Percentiles rank a stretch among this genome's conserved stretches.
These are phyloP conservation scores for Smutsia temminckii DNA, from an alignment of 2,797 vertebrate genomes.

Conservation along the genomic window DNA sequence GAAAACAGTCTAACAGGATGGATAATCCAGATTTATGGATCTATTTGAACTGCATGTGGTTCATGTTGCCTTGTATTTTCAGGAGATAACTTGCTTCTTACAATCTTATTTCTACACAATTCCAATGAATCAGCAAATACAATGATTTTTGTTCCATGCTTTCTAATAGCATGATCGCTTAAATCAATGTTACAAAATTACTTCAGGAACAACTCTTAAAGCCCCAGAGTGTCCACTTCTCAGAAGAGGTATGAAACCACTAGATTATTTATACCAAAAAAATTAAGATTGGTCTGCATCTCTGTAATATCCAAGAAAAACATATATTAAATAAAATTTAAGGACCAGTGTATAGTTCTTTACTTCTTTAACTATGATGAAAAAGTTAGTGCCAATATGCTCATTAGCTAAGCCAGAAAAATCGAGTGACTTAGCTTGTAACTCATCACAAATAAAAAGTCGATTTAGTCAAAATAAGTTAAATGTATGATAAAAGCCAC, in stretches of 20 bases:
- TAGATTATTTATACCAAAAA: background rate
- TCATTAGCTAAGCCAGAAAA: background rate
- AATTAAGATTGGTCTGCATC: background rate
- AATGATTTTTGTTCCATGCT: slow-evolving; percentile 54
- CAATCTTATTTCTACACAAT: slow-evolving; percentile 39
- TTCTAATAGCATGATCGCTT: slow-evolving; percentile 49
- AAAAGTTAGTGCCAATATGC: background rate
- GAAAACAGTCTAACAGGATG: background rate
- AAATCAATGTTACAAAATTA: slow-evolving; percentile 53
- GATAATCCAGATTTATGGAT: slow-evolving; percentile 51
- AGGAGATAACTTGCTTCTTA: slow-evolving; percentile 36
- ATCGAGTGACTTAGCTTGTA: background rate
- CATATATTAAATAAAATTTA: background rate
- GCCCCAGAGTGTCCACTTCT: background rate
- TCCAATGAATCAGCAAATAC: slow-evolving; percentile 42
- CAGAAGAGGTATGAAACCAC: background rate
- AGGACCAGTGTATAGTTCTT: background rate
- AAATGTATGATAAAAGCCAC: background rate
- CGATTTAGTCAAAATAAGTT: background rate
- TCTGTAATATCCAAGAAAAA: background rate
- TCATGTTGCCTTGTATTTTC: slow-evolving; percentile 14
- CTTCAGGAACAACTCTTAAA: slow-evolving; percentile 14
- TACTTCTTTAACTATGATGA: background rate
- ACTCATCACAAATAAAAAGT: background rate
- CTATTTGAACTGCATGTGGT: slow-evolving; percentile 28